A percentile compares a stretch with the other conserved stretches of the same genome.
Conservation (phyloP, 2,113 vertebrate species). For the Neofelis nebulosa region DNA sequence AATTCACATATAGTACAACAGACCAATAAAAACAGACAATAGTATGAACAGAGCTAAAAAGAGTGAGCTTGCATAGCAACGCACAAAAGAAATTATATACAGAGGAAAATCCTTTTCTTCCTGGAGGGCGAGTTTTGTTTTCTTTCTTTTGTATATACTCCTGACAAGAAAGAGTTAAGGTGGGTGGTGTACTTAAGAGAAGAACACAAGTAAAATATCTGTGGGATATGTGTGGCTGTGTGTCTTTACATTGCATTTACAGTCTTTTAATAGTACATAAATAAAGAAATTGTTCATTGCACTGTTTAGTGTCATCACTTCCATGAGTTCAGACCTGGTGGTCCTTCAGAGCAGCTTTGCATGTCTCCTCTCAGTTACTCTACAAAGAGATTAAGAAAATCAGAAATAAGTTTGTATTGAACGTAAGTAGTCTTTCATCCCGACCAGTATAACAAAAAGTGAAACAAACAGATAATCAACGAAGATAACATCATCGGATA, state of each 20-base stretch:
- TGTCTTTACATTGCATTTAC: slow-evolving; percentile 99
- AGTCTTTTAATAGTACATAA: slow-evolving; percentile 93
- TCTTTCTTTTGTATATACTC: slow-evolving; percentile 86
- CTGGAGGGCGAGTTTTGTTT: slow-evolving; percentile 84
- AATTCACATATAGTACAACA: slow-evolving; percentile 99
- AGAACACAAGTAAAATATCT: slow-evolving; percentile 92
- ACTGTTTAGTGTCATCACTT: slow-evolving; percentile 89
- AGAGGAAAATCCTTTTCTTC: slow-evolving; percentile 90
- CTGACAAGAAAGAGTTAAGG: slow-evolving; percentile 93
- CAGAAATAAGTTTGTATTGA: neutral
- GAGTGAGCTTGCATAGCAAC: slow-evolving; percentile 99
- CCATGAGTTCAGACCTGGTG: slow-evolving; percentile 88
- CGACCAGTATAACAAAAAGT: neutral
- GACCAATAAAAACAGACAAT: slow-evolving; percentile 94
- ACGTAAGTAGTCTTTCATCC: neutral
- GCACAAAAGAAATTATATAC: slow-evolving; percentile 99
- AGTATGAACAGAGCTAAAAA: slow-evolving; percentile 93
- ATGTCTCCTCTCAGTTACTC: slow-evolving; percentile 91
- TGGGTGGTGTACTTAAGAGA: slow-evolving; percentile 94
- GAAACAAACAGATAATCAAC: neutral
- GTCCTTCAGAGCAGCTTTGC: slow-evolving; percentile 88
- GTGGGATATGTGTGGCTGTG: slow-evolving; percentile 96
- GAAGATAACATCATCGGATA: neutral
- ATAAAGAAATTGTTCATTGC: slow-evolving; percentile 93
- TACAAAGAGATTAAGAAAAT: slow-evolving; percentile 83